Conservation (phyloP, 1,140 invertebrate genomes). For the Lerema accius region DNA sequence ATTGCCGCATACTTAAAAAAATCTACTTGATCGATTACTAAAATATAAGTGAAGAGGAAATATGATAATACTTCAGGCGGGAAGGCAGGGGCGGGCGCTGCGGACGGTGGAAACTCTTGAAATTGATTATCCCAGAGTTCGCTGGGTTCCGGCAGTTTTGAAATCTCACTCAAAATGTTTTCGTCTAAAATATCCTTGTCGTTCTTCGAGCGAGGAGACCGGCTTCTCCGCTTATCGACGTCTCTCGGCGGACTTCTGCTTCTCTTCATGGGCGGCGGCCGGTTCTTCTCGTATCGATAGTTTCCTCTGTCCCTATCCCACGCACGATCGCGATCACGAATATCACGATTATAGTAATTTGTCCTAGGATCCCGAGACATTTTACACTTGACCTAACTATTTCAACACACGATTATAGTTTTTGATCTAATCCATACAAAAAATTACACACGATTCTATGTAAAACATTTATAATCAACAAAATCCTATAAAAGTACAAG, state of each 20-base stretch:
- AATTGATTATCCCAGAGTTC: slow-evolving; percentile 74
- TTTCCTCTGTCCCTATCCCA: slow-evolving; percentile 44
- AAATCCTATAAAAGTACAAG: neutral
- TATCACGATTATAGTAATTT: slow-evolving; percentile 41
- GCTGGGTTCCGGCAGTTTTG: slow-evolving; percentile 67
- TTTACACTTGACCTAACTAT: slow-evolving; percentile 13
- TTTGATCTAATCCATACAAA: no score
- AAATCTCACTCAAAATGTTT: slow-evolving; percentile 71
- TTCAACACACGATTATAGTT: slow-evolving; percentile 6
- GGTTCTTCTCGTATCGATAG: slow-evolving; percentile 44
- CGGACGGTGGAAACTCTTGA: slow-evolving; percentile 40
- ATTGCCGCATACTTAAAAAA: no score
- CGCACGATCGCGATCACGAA: slow-evolving; percentile 30
- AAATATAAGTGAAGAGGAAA: no score
- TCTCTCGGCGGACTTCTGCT: slow-evolving; percentile 52
- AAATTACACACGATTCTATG: slow-evolving; percentile 11
- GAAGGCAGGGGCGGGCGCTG: slow-evolving; percentile 38
- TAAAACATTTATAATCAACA: neutral
- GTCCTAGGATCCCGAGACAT: slow-evolving; percentile 49
- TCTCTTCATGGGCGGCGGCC: slow-evolving; percentile 41
- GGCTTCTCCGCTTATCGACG: slow-evolving; percentile 51
- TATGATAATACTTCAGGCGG: slow-evolving; percentile 17
- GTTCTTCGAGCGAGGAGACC: slow-evolving; percentile 52
- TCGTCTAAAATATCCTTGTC: slow-evolving; percentile 72
- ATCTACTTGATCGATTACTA: no score